Conservation (phyloP, 2,888 invertebrate species). For the Gymnosoma rotundatum region DNA sequence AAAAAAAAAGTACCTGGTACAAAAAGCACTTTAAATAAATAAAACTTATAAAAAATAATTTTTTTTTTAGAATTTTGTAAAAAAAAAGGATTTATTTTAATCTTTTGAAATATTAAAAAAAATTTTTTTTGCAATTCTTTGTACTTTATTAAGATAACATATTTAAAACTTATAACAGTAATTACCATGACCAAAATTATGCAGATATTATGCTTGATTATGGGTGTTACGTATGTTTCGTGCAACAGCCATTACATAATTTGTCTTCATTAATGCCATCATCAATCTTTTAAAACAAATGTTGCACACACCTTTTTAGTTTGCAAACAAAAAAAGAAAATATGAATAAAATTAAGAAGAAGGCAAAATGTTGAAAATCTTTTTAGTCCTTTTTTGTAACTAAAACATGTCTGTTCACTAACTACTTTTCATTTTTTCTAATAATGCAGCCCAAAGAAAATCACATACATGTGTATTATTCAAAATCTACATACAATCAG, state of each 20-base stretch:
- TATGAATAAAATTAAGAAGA: not conserved
- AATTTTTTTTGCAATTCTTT: no score
- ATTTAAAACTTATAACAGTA: not conserved
- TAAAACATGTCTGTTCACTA: not conserved
- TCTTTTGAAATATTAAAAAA: not conserved
- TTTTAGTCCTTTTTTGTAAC: not conserved
- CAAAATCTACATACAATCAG: conserved; percentile 2
- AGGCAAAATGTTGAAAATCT: not conserved
- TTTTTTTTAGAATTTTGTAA: not conserved
- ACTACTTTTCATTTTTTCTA: not conserved
- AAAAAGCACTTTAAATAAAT: no score
- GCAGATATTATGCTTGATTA: conserved; percentile 9
- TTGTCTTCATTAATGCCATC: conserved; percentile 70
- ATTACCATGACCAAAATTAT: conserved; percentile 42
- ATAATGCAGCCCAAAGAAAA: conserved; percentile 8
- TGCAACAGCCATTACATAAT: conserved; percentile 24
- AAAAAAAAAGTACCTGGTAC: no score
- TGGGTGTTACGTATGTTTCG: not conserved
- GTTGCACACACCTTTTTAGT: conserved; percentile 45
- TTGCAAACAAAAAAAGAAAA: not conserved
- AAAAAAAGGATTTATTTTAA: not conserved
- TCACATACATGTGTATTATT: conserved; percentile 43
- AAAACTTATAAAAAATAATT: no score
- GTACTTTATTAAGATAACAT: no score
- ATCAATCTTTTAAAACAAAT: conserved; percentile 67